These are phyloP conservation scores for Lepidurus arcticus DNA, from an alignment of 1,140 invertebrate genomes.

Conservation along the genomic window DNA sequence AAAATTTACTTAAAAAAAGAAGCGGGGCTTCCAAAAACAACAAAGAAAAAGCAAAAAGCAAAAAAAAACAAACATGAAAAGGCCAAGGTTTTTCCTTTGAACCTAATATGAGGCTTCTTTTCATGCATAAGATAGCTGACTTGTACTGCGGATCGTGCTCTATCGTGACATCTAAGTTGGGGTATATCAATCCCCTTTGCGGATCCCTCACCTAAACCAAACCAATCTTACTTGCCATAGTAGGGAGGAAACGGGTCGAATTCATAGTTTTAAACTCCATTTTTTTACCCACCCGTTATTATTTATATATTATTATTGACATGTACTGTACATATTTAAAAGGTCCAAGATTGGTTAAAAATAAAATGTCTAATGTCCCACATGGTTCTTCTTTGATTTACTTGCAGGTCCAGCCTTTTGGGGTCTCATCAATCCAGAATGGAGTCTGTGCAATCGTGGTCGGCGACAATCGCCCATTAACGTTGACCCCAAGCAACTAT, in stretches of 20 bases:
- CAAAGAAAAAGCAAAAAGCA: background rate
- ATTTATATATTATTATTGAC: too few relatives aligned
- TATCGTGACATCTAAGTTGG: background rate
- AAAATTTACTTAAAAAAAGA: background rate
- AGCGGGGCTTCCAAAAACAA: too few relatives aligned
- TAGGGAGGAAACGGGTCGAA: background rate
- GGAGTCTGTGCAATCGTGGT: slow-evolving; percentile 91
- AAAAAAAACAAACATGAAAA: background rate
- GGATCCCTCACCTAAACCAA: background rate
- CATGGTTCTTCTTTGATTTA: slow-evolving; percentile 37
- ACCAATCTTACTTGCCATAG: background rate
- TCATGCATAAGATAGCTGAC: slow-evolving; percentile 15
- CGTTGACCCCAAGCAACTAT: slow-evolving; percentile 82
- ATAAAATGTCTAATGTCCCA: background rate
- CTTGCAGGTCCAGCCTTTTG: slow-evolving; percentile 89
- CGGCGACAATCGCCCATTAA: slow-evolving; percentile 91
- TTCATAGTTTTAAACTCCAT: background rate
- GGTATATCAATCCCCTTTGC: background rate
- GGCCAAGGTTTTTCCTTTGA: slow-evolving; percentile 1
- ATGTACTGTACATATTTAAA: too few relatives aligned
- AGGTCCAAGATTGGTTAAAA: too few relatives aligned
- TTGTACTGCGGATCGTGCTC: background rate
- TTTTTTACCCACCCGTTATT: background rate
- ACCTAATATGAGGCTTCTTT: background rate
- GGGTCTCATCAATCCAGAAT: slow-evolving; percentile 93